phyloP scores from a whole-genome alignment of 2,888 invertebrate species.

The Argynnis bischoffii region DNA sequence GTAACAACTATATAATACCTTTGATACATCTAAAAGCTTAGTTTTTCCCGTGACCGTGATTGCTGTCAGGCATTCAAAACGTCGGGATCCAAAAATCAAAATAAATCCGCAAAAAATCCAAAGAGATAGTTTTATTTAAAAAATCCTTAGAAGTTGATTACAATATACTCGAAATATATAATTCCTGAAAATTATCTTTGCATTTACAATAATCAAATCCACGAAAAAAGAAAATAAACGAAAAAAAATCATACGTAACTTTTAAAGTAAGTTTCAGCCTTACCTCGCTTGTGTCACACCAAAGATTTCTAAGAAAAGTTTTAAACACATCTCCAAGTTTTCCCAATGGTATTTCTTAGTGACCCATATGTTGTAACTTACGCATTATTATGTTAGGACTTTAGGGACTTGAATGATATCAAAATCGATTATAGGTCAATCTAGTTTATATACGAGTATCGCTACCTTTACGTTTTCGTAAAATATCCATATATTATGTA shows the following conservation, averaged over 20 bases:
- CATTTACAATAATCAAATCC: constrained; percentile 1
- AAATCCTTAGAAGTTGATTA: background rate
- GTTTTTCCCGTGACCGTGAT: too few relatives aligned
- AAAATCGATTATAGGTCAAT: constrained; percentile 10
- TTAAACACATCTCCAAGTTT: constrained; percentile 5
- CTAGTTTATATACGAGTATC: background rate
- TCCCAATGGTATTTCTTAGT: constrained; percentile 5
- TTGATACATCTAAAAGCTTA: too few relatives aligned
- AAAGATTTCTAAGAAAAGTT: constrained; percentile 13
- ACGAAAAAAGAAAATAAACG: background rate
- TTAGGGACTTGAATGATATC: background rate
- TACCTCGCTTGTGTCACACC: background rate
- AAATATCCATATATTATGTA: background rate
- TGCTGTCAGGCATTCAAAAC: too few relatives aligned
- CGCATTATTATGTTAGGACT: constrained; percentile 15
- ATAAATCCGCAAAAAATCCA: too few relatives aligned
- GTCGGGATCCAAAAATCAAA: too few relatives aligned
- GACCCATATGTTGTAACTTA: constrained; percentile 11
- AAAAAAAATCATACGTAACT: background rate
- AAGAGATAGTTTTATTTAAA: too few relatives aligned
- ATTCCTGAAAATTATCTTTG: background rate
- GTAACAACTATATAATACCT: too few relatives aligned
- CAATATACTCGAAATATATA: too few relatives aligned
- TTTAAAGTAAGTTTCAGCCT: background rate
- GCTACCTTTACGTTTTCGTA: constrained; percentile 4